Evolutionary conservation across 2,797 vertebrate genomes (phyloP), one percentile per base, ranked within the genome.

Genomic region (Macropodus opercularis): DNA sequence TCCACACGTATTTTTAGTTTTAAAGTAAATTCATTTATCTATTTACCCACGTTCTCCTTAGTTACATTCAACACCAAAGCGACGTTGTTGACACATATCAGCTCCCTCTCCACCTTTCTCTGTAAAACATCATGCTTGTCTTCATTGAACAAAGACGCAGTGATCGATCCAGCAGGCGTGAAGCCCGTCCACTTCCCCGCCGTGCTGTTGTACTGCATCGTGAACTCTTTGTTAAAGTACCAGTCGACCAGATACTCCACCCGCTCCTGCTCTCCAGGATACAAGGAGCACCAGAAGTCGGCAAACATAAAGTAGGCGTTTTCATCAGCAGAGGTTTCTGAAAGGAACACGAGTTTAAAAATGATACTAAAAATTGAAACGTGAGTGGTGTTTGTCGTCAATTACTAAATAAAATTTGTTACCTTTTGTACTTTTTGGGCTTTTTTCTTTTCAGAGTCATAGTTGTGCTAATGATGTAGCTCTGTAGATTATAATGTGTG

Each of bases 161-260:
- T 32, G 14, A 54, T 14, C 0, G 12, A 2, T 26, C 61, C 61
- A 8, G 19, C 55, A 0, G 69, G 19, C 0, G 49, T 71, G n/a
- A 54, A 19, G 13, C 61, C 57, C 5, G 11, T 50, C 63, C 40
- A 66, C 0, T 41, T 29, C 35, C 69, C 35, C 0, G 55, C 46
- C 3, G 63, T 61, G 63, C 63, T 67, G 57, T 72, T 72, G 57
- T 66, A 72, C 11, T 46, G 57, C 69, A 72, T 72, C 1, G 12
- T 67, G 1, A 55, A 21, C 46, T 62, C 34, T 17, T 31, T 18
- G 35, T 62, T 67, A 4, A 72, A 62, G 24, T 62, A 62, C 69
- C 63, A 72, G 5, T 72, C 51, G 1, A 72, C 11, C 34, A 66
- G 10, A 41, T 41, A 72, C 10, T 66, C 51, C 51, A 52, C 57